A percentile compares a stretch with the other conserved stretches of the same genome.
Conservation (phyloP, 1,140 invertebrate genomes). For the Sweltsa coloradensis region DNA sequence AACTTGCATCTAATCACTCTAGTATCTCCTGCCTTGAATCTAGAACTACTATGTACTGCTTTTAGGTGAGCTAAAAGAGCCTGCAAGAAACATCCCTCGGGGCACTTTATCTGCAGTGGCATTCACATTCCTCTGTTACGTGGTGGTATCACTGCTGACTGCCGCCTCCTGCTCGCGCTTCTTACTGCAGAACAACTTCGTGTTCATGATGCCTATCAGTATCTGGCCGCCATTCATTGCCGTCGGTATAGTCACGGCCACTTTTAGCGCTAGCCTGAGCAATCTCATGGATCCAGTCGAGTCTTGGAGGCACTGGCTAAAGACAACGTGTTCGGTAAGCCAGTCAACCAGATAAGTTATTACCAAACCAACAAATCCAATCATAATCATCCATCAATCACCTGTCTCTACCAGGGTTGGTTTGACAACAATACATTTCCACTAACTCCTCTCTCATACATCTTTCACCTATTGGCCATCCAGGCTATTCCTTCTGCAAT, state of each 20-base stretch:
- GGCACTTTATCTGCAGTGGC: conserved; percentile 86
- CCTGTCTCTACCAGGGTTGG: too few species aligned
- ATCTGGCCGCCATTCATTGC: conserved; percentile 86
- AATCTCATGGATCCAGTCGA: conserved; percentile 95
- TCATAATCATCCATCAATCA: too few species aligned
- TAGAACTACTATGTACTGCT: conserved; percentile 19
- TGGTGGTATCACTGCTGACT: conserved; percentile 73
- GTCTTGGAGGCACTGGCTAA: conserved; percentile 92
- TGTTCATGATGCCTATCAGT: conserved; percentile 87
- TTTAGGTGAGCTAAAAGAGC: conserved; percentile 84
- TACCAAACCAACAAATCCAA: too few species aligned
- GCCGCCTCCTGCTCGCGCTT: conserved; percentile 67
- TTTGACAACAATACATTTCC: too few species aligned
- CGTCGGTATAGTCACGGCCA: conserved; percentile 88
- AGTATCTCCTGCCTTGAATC: too few species aligned
- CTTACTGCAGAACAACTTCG: conserved; percentile 86
- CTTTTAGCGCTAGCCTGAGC: conserved; percentile 89
- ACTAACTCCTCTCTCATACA: too few species aligned
- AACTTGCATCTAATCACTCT: background rate
- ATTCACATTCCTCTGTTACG: conserved; percentile 85
- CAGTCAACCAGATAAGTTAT: too few species aligned
- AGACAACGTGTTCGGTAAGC: conserved; percentile 90
- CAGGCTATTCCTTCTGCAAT: too few species aligned
- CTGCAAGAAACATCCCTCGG: conserved; percentile 80
- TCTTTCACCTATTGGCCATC: too few species aligned